phyloP scores from a whole-genome alignment of 37 sponge, comb jelly and placozoan species.

The Amphimedon queenslandica region DNA sequence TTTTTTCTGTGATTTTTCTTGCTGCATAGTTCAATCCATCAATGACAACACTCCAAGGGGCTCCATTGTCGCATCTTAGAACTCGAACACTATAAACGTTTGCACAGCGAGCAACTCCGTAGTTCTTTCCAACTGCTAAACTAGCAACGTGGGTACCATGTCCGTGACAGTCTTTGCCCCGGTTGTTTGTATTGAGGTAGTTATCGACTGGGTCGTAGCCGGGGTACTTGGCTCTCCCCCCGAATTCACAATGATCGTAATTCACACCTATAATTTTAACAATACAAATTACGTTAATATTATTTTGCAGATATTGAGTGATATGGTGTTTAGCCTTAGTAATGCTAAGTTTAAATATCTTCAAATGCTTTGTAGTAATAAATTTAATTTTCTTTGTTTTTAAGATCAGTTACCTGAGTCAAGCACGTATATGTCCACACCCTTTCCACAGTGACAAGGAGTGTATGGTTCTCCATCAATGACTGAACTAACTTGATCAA shows the following conservation, averaged over 20 bases:
- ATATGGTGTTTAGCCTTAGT: no score
- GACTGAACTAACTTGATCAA: conserved; percentile 54
- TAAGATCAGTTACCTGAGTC: no score
- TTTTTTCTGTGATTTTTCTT: background rate
- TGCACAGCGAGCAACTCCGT: conserved; percentile 44
- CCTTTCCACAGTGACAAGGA: conserved; percentile 48
- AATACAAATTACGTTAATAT: no score
- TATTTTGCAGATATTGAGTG: no score
- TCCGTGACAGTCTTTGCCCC: conserved; percentile 60
- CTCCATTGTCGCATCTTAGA: conserved; percentile 50
- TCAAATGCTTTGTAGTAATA: no score
- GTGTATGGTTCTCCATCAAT: conserved; percentile 49
- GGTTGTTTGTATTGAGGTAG: background rate
- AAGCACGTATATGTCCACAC: conserved; percentile 70
- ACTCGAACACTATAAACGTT: conserved; percentile 52
- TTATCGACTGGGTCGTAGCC: conserved; percentile 48
- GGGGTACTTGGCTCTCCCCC: background rate
- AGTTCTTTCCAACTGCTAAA: conserved; percentile 48
- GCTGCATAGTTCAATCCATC: conserved; percentile 41
- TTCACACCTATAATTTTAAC: no score
- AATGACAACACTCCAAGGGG: conserved; percentile 34
- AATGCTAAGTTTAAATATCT: no score
- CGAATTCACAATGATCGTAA: conserved; percentile 37
- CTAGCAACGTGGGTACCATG: conserved; percentile 78
- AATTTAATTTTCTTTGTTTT: no score